A percentile compares a stretch with the other conserved stretches of the same genome.
These are phyloP conservation scores for Archips xylosteana DNA, from an alignment of 2,888 invertebrate genomes.

Conservation along the genomic window DNA sequence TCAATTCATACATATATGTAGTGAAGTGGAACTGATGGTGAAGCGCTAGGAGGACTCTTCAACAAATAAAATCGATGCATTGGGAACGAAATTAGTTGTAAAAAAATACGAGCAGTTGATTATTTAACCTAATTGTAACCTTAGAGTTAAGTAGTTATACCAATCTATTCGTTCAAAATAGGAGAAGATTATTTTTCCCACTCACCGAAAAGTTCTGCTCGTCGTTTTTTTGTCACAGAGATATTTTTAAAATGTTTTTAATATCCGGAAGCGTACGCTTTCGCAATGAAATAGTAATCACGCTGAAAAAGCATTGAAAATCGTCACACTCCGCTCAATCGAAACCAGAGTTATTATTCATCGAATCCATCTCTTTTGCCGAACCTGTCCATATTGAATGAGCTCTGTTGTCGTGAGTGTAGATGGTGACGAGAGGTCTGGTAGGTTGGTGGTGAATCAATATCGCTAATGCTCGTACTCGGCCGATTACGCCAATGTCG, in stretches of 20 bases:
- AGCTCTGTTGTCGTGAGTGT: not conserved
- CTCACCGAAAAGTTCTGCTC: too few relatives aligned
- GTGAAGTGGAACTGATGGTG: too few relatives aligned
- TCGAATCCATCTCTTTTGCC: constrained; percentile 31
- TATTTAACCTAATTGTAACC: too few relatives aligned
- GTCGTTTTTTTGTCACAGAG: too few relatives aligned
- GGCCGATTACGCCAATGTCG: constrained; percentile 27
- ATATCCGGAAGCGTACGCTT: not conserved
- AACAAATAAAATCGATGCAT: too few relatives aligned
- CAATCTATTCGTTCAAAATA: too few relatives aligned
- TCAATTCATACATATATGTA: too few relatives aligned
- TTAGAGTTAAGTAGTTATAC: too few relatives aligned
- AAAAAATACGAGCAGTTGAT: too few relatives aligned
- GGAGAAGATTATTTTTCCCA: too few relatives aligned
- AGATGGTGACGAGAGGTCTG: not conserved
- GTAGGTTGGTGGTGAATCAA: constrained; percentile 21
- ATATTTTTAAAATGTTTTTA: not conserved
- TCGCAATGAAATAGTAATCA: not conserved
- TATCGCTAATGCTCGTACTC: constrained; percentile 36
- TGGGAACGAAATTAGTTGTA: too few relatives aligned
- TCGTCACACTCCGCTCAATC: constrained; percentile 15
- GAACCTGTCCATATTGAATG: constrained; percentile 1
- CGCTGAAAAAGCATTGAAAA: constrained; percentile 5
- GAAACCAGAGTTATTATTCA: constrained; percentile 28
- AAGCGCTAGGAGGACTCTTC: too few relatives aligned